Base-by-base conservation (phyloP, 2,888 invertebrate genomes). In the Drosophila mimica region DNA sequence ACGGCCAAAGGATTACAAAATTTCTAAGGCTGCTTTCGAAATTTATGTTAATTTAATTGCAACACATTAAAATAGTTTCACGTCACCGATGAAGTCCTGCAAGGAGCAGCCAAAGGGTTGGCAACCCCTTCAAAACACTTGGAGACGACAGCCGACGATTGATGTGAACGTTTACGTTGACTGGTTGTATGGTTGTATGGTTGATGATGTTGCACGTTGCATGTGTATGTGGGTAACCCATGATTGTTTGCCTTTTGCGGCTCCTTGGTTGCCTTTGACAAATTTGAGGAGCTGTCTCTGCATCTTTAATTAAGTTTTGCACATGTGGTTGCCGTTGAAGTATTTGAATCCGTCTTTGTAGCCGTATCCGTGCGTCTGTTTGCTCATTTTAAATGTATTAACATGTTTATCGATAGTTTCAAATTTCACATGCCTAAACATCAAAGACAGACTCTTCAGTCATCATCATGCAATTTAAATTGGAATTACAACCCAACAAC, bases 31-130 rank as follows among this genome's bases (percentile, higher is more conserved):
- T 76, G 70, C 70, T 38, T 43, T 61, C 62, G 69, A 83, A 89
- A 79, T 82, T 82, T 82, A 88, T 88, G 88, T 89, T 88, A 88
- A 88, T 88, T 88, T 88, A 88, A 88, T 88, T 88, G 88, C 89
- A 81, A 85, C 89, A 88, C 88, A 88, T 89, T 88, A 83, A 81
- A 89, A 89, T 88, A 88, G 88, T 88, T 88, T 76, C 83, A 77
- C 75, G 87, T 79, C 74, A 74, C 25, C 60, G 48, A 43, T 72
- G 81, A 79, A 74, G 79, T 83, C 81, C 84, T 74, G 60, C 75
- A 70, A 62, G 71, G 62, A 66, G 30, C 72, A 58, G 49, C 38
- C 34, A 68, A 77, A 72, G 82, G 83, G 81, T 76, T 83, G 73
- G 46, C 38, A 52, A 43, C 34, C 38, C 49, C 53, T 28, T 30